Percentiles rank a stretch among this genome's conserved stretches.
Conservation (phyloP, 2,113 vertebrate species). For the Ctenomys sociabilis region DNA sequence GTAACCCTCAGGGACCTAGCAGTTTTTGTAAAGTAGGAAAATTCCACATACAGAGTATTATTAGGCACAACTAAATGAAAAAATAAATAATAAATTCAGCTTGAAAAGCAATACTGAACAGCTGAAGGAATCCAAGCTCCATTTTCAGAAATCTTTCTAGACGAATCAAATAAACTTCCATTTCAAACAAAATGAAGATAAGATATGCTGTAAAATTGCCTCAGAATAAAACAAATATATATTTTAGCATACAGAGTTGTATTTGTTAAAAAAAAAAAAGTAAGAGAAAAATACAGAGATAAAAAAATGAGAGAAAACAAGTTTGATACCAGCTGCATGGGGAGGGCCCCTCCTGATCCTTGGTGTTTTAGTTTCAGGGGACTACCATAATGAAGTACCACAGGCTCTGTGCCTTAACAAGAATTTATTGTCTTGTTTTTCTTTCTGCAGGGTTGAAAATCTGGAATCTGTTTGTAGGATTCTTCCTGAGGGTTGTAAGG, state of each 20-base stretch:
- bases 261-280: constrained; percentile 17
- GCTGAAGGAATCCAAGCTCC: background rate
- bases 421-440: background rate
- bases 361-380: background rate
- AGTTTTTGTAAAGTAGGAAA: constrained; percentile 52
- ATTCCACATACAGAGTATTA: background rate
- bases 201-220: background rate
- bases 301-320: background rate
- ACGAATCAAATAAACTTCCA: constrained; percentile 49
- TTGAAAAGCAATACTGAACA: constrained; percentile 21
- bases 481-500: background rate
- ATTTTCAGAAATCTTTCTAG: constrained; percentile 48
- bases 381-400: background rate
- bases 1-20: background rate
- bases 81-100: constrained; percentile 49
- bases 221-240: constrained; percentile 9
- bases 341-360: background rate
- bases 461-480: background rate
- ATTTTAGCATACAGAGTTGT: constrained; percentile 4
- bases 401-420: background rate
- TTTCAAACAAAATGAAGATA: constrained; percentile 55
- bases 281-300: constrained; percentile 23
- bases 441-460: background rate
- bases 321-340: background rate
- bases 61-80: constrained; percentile 34